Evolutionary conservation across 2,797 vertebrate species (phyloP).

Genomic region (Pelodytes ibericus): DNA sequence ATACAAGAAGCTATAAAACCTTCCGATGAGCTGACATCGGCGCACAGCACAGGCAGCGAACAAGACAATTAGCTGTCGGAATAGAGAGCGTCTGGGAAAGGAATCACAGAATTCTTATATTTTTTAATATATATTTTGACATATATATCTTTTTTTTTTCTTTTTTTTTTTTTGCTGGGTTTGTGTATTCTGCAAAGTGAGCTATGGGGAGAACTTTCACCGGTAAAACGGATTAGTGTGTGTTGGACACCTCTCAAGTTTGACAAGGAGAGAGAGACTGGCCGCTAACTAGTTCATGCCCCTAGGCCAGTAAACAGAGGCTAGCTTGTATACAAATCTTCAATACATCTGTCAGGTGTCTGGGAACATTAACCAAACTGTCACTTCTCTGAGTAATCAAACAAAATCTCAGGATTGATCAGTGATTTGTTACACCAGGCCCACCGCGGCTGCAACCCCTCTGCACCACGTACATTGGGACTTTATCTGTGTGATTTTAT

Average conservation of each 20-base stretch:
- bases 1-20: constrained; percentile 40
- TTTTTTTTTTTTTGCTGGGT: neutral
- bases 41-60: neutral
- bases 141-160: no score
- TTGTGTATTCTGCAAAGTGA: neutral
- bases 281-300: neutral
- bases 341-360: neutral
- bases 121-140: no score
- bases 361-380: neutral
- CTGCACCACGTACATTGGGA: no score
- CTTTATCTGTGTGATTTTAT: no score
- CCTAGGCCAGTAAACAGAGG: neutral
- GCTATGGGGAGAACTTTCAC: neutral
- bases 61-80: constrained; percentile 5
- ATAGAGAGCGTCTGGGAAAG: neutral
- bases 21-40: constrained; percentile 31
- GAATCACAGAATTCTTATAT: neutral
- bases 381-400: neutral
- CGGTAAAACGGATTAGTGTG: neutral
- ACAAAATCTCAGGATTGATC: neutral
- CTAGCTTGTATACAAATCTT: no score
- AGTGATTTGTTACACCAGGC: neutral
- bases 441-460: no score
- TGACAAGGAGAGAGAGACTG: constrained; percentile 7
- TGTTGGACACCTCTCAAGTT: neutral